phyloP scores from a whole-genome alignment of 2,797 vertebrate genomes.

The Schizothorax lantsangensis region DNA sequence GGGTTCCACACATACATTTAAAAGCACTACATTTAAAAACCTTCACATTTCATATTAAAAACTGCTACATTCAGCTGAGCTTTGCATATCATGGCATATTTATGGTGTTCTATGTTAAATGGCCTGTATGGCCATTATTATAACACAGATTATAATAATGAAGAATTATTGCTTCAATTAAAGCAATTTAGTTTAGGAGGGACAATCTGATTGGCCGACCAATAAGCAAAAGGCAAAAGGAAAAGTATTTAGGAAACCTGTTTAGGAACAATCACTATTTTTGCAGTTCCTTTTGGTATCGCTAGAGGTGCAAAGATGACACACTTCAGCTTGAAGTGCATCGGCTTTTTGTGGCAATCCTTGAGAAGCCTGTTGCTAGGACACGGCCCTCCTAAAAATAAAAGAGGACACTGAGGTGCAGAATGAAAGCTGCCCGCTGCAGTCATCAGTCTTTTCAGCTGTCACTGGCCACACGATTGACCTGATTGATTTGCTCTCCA shows the following conservation, averaged over 20 bases:
- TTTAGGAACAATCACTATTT: background rate
- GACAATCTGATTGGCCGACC: background rate
- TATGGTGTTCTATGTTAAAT: background rate
- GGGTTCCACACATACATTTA: too few species aligned
- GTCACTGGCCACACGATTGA: conserved; percentile 27
- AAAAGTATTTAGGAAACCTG: background rate
- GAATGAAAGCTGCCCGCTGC: conserved; percentile 47
- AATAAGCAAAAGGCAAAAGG: background rate
- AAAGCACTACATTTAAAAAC: too few species aligned
- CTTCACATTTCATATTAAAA: too few species aligned
- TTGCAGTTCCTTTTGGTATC: background rate
- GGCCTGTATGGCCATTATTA: too few species aligned
- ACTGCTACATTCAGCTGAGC: background rate
- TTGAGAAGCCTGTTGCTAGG: conserved; percentile 67
- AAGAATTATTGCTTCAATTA: background rate
- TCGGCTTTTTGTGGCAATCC: conserved; percentile 44
- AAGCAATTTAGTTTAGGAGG: background rate
- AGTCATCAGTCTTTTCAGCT: conserved; percentile 29
- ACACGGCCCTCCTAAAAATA: conserved; percentile 61
- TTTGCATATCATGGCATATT: background rate
- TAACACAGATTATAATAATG: background rate
- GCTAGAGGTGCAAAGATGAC: conserved; percentile 13
- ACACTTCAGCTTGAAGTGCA: background rate
- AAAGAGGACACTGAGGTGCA: conserved; percentile 49
- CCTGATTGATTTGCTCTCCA: conserved; percentile 35